Evolutionary conservation across 2,888 invertebrate genomes (phyloP), one percentile per base, ranked within the genome.

Genomic region (Autographa gamma): DNA sequence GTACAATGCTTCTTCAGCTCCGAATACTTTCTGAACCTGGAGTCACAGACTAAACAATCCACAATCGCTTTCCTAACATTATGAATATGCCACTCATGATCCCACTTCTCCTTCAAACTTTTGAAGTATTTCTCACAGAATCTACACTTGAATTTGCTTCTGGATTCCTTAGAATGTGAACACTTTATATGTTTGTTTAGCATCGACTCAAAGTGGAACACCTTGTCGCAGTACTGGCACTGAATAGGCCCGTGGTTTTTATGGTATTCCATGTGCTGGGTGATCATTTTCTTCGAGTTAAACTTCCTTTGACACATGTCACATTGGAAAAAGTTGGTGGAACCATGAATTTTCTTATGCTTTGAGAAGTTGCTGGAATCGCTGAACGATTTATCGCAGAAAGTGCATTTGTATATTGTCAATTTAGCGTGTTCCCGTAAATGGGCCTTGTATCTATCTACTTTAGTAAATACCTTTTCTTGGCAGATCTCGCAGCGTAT

Each of bases 311-410:
- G 90, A 80, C 96, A 96, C 18, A 95, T 80, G 54, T 96, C 95
- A 80, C 96, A 96, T 71, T 96, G 96, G 60, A 92, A 89, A 74
- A 85, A 93, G n/a, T 48, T 48, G 0, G 89, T 88, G 0, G 86
- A 81, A 25, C 95, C 94, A 80, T 96, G 96, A 32, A 95, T 92
- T 74, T 96, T 96, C 81, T 96, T 96, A 80, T 96, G 96, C 63
- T 96, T 96, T 2, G 95, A 96, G 74, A 95, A 96, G 72, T 96
- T 96, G 72, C 95, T 95, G 25, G 96, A 96, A 69, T 96, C 96
- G 72, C 94, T 94, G 76, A 96, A 96, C 9, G 93, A 92, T 74
- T 96, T 95, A 68, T 95, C 92, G 84, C 96, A 96, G 74, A 94
- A 91, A 0, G 91, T 93, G 82, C 96, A 96, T 70, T 94, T 92